phyloP scores from a whole-genome alignment of 2,113 vertebrate species.

The Naja naja region DNA sequence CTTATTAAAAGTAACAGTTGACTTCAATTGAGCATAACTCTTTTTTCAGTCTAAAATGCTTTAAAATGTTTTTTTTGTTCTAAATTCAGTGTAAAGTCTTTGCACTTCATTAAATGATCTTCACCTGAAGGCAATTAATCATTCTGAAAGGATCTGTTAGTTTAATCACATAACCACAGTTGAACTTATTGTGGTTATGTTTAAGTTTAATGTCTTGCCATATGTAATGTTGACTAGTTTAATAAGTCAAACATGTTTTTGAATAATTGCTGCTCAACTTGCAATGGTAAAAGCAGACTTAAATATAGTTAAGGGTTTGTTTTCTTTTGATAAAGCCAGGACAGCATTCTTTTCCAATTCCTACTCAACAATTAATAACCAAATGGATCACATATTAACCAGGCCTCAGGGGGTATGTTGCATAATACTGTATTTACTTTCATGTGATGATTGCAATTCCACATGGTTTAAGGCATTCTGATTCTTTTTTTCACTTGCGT shows the following conservation, averaged over 20 bases:
- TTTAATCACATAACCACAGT: not conserved
- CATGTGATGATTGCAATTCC: constrained; percentile 8
- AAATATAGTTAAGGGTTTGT: not conserved
- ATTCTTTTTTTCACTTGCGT: not conserved
- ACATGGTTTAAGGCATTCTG: not conserved
- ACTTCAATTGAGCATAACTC: not conserved
- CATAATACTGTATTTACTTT: not conserved
- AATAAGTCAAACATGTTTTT: not conserved
- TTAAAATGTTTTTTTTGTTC: not conserved
- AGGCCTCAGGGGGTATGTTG: not conserved
- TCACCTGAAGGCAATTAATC: not conserved
- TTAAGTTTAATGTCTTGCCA: not conserved
- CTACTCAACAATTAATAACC: constrained; percentile 6
- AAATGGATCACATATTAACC: not conserved
- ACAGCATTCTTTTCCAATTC: not conserved
- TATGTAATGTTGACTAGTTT: not conserved
- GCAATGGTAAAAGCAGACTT: not conserved
- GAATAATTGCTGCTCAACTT: not conserved
- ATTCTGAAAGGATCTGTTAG: not conserved
- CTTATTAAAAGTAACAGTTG: constrained; percentile 33
- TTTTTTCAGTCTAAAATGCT: constrained; percentile 18
- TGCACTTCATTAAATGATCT: constrained; percentile 9
- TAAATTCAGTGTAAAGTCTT: not conserved
- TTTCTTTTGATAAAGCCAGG: not conserved
- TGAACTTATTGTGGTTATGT: not conserved